These are phyloP conservation scores for Watsonalla binaria DNA, from an alignment of 2,888 invertebrate species.

Conservation along the genomic window DNA sequence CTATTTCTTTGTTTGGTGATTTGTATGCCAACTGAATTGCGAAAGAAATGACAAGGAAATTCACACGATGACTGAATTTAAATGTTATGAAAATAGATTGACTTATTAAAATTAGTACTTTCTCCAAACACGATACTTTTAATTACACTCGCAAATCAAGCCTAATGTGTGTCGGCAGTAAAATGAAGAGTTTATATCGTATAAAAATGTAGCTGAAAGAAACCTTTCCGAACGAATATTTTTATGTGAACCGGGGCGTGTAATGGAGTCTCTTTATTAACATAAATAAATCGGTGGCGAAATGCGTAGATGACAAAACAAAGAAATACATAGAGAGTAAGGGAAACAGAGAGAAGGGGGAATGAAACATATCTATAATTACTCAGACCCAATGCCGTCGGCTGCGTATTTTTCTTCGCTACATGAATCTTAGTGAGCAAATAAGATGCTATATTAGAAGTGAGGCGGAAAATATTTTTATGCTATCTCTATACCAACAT, in stretches of 20 bases:
- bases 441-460: neutral
- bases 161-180: neutral
- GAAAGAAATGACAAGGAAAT: too few species aligned
- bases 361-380: slow-evolving; percentile 23
- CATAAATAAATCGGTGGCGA: slow-evolving; percentile 16
- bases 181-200: neutral
- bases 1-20: too few species aligned
- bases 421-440: neutral
- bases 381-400: slow-evolving; percentile 39
- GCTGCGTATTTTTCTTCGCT: slow-evolving; percentile 16
- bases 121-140: too few species aligned
- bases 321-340: slow-evolving; percentile 19
- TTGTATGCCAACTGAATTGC: too few species aligned
- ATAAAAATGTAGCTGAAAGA: neutral
- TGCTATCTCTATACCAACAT: too few species aligned
- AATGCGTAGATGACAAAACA: slow-evolving; percentile 25
- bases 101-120: too few species aligned
- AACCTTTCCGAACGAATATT: neutral
- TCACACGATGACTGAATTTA: too few species aligned
- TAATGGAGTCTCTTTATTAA: slow-evolving; percentile 4
- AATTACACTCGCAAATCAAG: too few species aligned
- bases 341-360: slow-evolving; percentile 20
- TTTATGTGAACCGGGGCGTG: neutral
- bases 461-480: too few species aligned
- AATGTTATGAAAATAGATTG: too few species aligned